These are phyloP conservation scores for Panthera uncia DNA, from an alignment of 2,113 vertebrate species.

Conservation along the genomic window DNA sequence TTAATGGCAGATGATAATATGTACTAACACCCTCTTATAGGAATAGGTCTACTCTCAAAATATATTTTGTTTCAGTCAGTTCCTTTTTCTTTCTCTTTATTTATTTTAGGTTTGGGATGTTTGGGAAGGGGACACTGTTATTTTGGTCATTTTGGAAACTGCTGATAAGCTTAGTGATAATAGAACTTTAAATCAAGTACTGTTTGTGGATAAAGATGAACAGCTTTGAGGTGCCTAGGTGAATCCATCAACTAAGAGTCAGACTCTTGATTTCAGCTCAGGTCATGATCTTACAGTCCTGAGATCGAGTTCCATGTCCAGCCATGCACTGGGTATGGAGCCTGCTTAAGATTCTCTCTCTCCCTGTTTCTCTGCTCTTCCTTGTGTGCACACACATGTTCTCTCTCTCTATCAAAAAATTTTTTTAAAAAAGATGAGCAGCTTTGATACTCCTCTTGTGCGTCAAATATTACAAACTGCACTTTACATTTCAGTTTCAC, in stretches of 20 bases:
- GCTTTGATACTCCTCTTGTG: neutral
- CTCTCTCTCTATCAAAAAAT: no score
- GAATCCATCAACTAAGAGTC: no score
- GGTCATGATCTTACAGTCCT: no score
- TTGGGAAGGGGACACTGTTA: accelerated
- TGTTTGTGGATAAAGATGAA: neutral
- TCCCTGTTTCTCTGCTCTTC: no score
- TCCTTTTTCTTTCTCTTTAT: neutral
- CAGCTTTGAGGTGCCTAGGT: neutral
- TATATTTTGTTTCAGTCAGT: neutral
- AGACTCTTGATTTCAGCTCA: no score
- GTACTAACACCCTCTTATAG: neutral
- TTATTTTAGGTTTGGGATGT: neutral
- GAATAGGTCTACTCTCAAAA: neutral
- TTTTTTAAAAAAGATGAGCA: neutral
- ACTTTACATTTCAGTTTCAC: neutral
- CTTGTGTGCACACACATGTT: no score
- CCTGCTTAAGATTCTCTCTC: no score
- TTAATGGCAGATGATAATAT: neutral
- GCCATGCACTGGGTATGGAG: no score
- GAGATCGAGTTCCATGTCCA: no score
- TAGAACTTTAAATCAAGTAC: neutral
- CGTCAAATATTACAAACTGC: neutral
- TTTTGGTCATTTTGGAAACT: neutral
- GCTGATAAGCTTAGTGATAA: neutral